phyloP scores from a whole-genome alignment of 1,140 invertebrate species.

The Whitmania pigra region DNA sequence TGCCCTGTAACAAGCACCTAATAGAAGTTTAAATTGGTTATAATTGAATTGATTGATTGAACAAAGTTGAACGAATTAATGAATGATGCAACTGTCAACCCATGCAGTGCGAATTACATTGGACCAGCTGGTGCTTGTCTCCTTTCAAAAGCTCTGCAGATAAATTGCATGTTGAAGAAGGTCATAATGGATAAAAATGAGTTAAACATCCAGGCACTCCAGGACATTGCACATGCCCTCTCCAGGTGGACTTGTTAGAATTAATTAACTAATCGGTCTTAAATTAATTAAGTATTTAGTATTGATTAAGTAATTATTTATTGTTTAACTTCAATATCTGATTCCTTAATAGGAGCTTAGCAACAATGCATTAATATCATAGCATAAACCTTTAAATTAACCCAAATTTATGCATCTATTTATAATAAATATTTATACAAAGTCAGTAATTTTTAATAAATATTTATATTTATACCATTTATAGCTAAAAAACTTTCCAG shows the following conservation, averaged over 20 bases:
- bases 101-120: not conserved
- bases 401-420: too few relatives aligned
- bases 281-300: too few relatives aligned
- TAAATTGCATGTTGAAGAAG: not conserved
- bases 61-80: not conserved
- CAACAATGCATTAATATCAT: not conserved
- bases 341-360: not conserved
- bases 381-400: not conserved
- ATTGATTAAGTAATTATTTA: not conserved
- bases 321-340: not conserved
- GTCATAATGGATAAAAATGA: not conserved
- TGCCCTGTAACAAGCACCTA: too few relatives aligned
- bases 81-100: not conserved
- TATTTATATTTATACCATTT: too few relatives aligned
- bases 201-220: slow-evolving; percentile 3
- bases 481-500: too few relatives aligned
- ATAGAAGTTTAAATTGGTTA: too few relatives aligned
- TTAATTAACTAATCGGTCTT: not conserved
- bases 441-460: too few relatives aligned
- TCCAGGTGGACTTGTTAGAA: not conserved
- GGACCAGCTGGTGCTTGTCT: not conserved
- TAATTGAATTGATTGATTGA: not conserved
- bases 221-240: not conserved
- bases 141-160: not conserved
- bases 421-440: too few relatives aligned